Evolutionary conservation across 2,797 vertebrate species (phyloP).

Genomic region (Brachyalestes nurse): DNA sequence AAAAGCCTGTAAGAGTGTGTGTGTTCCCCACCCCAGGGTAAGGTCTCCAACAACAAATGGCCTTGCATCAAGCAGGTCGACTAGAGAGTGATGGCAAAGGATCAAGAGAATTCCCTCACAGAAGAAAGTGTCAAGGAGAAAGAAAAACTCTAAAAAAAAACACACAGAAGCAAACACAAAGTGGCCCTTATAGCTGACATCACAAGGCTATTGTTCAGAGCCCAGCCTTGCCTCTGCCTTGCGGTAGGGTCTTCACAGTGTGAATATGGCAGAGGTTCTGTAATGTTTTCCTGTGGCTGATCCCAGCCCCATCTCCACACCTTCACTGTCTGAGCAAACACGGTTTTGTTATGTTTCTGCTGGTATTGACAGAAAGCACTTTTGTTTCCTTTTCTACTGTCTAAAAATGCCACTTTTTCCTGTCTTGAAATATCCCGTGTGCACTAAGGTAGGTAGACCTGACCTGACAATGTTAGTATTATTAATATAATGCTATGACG

Average conservation of each 20-base stretch:
- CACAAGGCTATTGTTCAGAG: conserved; percentile 50
- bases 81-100: conserved; percentile 82
- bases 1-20: conserved; percentile 39
- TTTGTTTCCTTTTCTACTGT: background rate
- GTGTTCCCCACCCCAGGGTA: conserved; percentile 78
- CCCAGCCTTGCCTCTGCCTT: conserved; percentile 68
- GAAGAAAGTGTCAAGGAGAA: conserved; percentile 56
- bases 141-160: conserved; percentile 62
- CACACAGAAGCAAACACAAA: conserved; percentile 54
- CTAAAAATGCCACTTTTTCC: conserved; percentile 4
- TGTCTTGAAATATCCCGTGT: background rate
- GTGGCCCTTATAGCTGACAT: conserved; percentile 56
- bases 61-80: conserved; percentile 74
- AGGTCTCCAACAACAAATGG: conserved; percentile 78
- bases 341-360: conserved; percentile 51
- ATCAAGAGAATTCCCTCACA: conserved; percentile 80
- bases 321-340: conserved; percentile 51
- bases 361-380: conserved; percentile 30
- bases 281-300: conserved; percentile 75
- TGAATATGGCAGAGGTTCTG: conserved; percentile 74
- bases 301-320: conserved; percentile 45
- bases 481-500: conserved; percentile 21
- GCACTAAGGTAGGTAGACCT: background rate
- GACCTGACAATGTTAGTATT: conserved; percentile 13
- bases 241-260: conserved; percentile 73